Percentiles rank a stretch among this genome's conserved stretches.
Conservation (phyloP, 2,797 vertebrate genomes). For the Coreius guichenoti region DNA sequence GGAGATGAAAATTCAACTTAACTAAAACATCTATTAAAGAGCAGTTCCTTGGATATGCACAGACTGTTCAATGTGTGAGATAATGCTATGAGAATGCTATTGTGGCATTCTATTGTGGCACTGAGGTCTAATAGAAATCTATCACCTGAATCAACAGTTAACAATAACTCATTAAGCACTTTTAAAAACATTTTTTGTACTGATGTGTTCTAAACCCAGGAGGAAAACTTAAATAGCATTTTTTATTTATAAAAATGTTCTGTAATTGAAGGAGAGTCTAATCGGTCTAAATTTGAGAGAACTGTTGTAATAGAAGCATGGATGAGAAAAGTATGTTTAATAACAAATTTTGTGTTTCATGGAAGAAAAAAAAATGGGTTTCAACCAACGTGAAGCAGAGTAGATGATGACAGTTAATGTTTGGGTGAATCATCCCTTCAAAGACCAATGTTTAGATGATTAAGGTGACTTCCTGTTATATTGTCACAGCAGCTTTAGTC, state of each 20-base stretch:
- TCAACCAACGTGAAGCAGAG: not conserved
- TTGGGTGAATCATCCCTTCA: not conserved
- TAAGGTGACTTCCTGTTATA: not conserved
- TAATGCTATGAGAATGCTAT: not conserved
- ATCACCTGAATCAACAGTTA: not conserved
- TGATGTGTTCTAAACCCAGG: not conserved
- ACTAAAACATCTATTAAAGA: not conserved
- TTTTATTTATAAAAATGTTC: not conserved
- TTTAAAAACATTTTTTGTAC: too few species aligned
- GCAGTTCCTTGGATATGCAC: not conserved
- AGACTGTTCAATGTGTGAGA: not conserved
- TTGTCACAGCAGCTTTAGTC: constrained; percentile 7
- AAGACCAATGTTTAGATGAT: constrained; percentile 9
- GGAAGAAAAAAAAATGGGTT: not conserved
- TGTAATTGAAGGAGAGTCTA: not conserved
- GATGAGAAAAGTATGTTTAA: not conserved
- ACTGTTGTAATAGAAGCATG: not conserved
- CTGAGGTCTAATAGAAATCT: not conserved
- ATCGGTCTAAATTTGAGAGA: not conserved
- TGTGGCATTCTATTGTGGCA: not conserved
- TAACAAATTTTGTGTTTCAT: not conserved
- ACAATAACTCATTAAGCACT: not conserved
- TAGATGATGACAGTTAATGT: not conserved
- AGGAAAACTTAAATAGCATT: not conserved
- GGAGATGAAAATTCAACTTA: not conserved